Conservation (phyloP, 2,113 vertebrate species). For the Strix uralensis region DNA sequence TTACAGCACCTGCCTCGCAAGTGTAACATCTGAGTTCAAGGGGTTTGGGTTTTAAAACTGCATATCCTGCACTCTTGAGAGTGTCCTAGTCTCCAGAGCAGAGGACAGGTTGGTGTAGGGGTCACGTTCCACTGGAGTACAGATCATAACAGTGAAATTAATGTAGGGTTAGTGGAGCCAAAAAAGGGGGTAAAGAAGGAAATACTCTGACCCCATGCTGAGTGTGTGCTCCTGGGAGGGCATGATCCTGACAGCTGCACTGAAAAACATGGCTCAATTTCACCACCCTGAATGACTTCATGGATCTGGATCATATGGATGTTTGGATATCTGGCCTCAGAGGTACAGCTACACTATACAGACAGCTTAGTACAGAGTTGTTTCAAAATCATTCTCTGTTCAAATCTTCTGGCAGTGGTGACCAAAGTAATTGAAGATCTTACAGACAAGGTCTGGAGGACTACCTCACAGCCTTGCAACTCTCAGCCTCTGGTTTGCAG, state of each 20-base stretch:
- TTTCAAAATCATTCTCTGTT: neutral
- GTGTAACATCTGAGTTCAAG: neutral
- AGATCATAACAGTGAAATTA: neutral
- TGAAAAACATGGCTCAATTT: neutral
- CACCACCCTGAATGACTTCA: neutral
- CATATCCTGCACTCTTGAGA: neutral
- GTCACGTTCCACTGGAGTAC: rapidly evolving
- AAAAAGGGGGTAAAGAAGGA: neutral
- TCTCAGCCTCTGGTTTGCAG: neutral
- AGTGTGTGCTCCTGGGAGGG: neutral
- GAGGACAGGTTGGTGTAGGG: neutral
- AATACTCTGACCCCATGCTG: neutral
- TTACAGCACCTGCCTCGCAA: neutral
- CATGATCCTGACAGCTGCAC: neutral
- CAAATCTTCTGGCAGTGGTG: neutral
- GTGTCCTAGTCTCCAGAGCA: neutral
- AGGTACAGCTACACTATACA: neutral
- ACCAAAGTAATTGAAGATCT: neutral
- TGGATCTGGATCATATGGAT: neutral
- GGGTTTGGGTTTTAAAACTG: neutral
- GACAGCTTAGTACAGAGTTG: neutral
- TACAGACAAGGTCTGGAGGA: neutral
- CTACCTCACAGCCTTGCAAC: neutral
- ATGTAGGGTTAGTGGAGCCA: neutral
- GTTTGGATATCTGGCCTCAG: neutral